Evolutionary conservation across 2,888 invertebrate genomes (phyloP).

Genomic region (Nemoura dubitans): DNA sequence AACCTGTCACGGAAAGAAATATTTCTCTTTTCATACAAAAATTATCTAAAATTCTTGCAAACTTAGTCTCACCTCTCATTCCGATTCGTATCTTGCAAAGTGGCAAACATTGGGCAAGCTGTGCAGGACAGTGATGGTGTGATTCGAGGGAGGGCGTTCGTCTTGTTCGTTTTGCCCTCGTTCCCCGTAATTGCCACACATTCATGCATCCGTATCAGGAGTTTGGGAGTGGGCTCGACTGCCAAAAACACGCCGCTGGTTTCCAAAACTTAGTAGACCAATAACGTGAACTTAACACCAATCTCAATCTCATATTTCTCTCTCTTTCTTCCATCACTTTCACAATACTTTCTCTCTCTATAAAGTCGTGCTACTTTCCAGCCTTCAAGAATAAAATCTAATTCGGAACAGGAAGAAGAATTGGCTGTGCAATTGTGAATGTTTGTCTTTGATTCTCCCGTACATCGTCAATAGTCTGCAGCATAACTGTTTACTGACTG

Average conservation of each 20-base stretch:
- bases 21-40: too few relatives aligned
- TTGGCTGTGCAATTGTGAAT: neutral
- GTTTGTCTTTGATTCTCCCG: neutral
- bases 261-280: neutral
- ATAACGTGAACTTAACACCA: conserved; percentile 4
- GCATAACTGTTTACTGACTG: too few relatives aligned
- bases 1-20: too few relatives aligned
- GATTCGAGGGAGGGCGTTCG: neutral
- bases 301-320: neutral
- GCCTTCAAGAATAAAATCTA: neutral
- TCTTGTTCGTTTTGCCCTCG: conserved; percentile 7
- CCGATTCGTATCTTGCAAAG: neutral
- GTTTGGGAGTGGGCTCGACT: neutral
- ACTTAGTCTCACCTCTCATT: too few relatives aligned
- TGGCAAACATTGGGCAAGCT: neutral
- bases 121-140: neutral
- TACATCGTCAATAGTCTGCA: too few relatives aligned
- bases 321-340: conserved; percentile 12
- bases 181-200: neutral
- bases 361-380: neutral
- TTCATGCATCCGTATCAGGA: conserved; percentile 7
- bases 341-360: neutral
- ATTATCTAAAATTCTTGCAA: too few relatives aligned
- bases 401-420: conserved; percentile 12
- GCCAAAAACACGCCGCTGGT: neutral